phyloP scores from a whole-genome alignment of 2,113 vertebrate species.

The Chionomys nivalis region DNA sequence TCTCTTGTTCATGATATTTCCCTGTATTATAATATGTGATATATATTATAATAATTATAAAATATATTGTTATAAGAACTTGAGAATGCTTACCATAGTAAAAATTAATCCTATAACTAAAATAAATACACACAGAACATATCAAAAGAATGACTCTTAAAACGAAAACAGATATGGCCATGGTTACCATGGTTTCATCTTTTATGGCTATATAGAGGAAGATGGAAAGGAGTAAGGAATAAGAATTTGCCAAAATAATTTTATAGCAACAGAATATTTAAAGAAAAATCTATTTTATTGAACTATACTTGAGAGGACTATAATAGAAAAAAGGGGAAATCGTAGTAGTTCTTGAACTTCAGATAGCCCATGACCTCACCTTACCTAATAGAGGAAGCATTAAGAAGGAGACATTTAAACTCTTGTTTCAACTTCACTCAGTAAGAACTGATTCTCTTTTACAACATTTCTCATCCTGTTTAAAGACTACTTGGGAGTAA shows the following conservation, averaged over 20 bases:
- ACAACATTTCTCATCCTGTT: neutral
- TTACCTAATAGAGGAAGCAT: neutral
- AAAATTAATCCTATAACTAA: conserved; percentile 29
- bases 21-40: conserved; percentile 22
- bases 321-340: neutral
- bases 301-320: conserved; percentile 8
- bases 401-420: neutral
- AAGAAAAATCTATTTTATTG: neutral
- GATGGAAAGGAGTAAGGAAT: neutral
- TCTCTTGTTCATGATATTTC: neutral
- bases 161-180: neutral
- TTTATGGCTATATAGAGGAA: neutral
- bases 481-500: neutral
- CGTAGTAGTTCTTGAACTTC: neutral
- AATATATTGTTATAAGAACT: neutral
- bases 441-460: neutral
- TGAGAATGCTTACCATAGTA: neutral
- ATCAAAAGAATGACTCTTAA: neutral
- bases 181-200: neutral
- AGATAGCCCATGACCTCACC: neutral
- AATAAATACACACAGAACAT: conserved; percentile 7
- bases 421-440: neutral
- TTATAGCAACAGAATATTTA: neutral
- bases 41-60: neutral
- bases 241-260: neutral